Percentiles rank a stretch among this genome's conserved stretches.
phyloP scores from a whole-genome alignment of 2,888 invertebrate species.

The Chymomyza fuscimana region DNA sequence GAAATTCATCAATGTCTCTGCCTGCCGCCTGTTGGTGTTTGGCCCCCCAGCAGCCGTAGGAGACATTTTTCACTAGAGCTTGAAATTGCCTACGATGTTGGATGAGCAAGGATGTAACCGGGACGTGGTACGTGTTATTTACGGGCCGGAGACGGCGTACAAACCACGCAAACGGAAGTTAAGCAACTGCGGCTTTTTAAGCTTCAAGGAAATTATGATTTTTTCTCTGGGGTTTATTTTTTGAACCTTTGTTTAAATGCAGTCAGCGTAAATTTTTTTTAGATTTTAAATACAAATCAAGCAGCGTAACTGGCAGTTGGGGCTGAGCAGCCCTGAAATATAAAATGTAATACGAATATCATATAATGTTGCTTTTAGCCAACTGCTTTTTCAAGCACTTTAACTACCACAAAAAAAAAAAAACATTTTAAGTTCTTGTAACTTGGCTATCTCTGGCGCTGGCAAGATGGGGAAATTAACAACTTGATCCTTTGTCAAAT shows the following conservation, averaged over 20 bases:
- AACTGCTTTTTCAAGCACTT: neutral
- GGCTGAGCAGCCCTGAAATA: neutral
- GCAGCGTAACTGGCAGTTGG: neutral
- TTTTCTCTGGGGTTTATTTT: constrained; percentile 23
- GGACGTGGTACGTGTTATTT: constrained; percentile 48
- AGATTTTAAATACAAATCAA: neutral
- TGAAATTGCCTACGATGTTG: constrained; percentile 62
- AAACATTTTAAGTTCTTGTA: neutral
- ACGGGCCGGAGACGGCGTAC: constrained; percentile 52
- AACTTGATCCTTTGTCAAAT: constrained; percentile 76
- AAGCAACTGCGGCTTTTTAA: constrained; percentile 43
- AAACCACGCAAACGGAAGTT: constrained; percentile 60
- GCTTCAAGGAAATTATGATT: constrained; percentile 65
- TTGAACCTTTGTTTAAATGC: neutral
- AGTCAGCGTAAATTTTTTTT: neutral
- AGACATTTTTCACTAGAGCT: constrained; percentile 59
- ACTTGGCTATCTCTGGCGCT: neutral
- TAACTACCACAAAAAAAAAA: too few relatives aligned
- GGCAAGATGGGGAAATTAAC: constrained; percentile 57
- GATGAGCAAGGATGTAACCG: constrained; percentile 2
- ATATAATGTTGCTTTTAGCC: neutral
- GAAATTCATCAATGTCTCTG: constrained; percentile 73
- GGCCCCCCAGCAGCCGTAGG: constrained; percentile 32
- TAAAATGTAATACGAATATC: too few relatives aligned
- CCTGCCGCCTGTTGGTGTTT: constrained; percentile 62